These are phyloP conservation scores for Allygus modestus DNA, from an alignment of 2,888 invertebrate genomes.

Conservation along the genomic window DNA sequence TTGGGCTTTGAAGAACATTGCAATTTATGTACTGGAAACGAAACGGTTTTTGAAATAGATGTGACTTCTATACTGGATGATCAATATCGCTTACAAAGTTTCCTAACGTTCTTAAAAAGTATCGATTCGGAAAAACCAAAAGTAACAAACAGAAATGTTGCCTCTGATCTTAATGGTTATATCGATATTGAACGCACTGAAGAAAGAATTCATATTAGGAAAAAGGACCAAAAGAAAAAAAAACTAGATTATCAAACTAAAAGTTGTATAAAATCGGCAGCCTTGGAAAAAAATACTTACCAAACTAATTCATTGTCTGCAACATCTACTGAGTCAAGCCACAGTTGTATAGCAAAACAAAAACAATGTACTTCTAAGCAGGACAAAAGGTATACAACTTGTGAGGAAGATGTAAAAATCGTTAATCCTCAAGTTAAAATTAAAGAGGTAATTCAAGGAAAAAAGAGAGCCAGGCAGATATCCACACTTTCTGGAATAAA, in stretches of 20 bases:
- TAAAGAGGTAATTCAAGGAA: not conserved
- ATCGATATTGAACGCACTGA: not conserved
- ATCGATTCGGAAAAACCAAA: constrained; percentile 27
- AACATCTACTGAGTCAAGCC: not conserved
- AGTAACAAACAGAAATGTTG: not conserved
- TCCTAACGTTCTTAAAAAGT: constrained; percentile 35
- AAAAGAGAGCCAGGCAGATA: constrained; percentile 4
- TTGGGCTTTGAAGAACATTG: constrained; percentile 20
- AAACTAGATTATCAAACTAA: not conserved
- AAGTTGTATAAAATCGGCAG: not conserved
- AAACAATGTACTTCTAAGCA: not conserved
- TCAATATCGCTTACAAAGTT: not conserved
- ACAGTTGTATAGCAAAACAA: not conserved
- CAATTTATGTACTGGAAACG: constrained; percentile 26
- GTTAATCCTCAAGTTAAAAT: not conserved
- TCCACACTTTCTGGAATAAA: not conserved
- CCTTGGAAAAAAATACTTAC: not conserved
- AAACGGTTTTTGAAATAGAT: constrained; percentile 42
- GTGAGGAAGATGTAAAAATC: not conserved
- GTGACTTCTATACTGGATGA: constrained; percentile 22
- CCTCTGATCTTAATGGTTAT: not conserved
- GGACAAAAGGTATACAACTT: not conserved
- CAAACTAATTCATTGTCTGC: not conserved
- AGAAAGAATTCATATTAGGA: not conserved
- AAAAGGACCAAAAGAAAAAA: not conserved